These are phyloP conservation scores for Akabosia matsudoensis DNA, from an alignment of 1,140 invertebrate genomes.

Conservation along the genomic window DNA sequence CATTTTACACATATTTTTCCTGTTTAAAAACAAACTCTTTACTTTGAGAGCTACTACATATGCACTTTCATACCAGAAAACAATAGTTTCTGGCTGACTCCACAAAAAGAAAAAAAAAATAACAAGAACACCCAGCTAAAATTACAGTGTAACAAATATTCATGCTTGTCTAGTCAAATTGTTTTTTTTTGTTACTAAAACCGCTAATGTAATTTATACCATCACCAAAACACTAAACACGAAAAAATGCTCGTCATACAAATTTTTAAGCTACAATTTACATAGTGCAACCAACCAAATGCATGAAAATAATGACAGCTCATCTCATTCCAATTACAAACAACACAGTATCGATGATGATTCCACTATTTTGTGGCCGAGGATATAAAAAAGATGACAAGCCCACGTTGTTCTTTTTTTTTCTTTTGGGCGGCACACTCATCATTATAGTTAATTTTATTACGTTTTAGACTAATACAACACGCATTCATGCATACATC, in stretches of 20 bases:
- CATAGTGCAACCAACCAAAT: neutral
- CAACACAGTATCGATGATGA: neutral
- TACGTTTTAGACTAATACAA: neutral
- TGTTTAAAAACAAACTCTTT: too few relatives aligned
- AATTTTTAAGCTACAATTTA: neutral
- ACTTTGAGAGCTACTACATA: too few relatives aligned
- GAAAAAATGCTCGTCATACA: too few relatives aligned
- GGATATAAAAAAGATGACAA: neutral
- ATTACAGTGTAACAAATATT: too few relatives aligned
- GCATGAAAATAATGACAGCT: neutral
- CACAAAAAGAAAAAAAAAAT: too few relatives aligned
- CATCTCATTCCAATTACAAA: neutral
- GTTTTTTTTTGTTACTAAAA: too few relatives aligned
- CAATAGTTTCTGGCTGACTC: too few relatives aligned
- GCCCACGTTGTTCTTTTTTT: neutral
- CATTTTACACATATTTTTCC: too few relatives aligned
- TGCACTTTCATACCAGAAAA: too few relatives aligned
- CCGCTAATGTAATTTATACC: too few relatives aligned
- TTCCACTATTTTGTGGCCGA: neutral
- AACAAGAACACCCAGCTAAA: neutral
- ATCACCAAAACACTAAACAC: too few relatives aligned
- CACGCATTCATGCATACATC: neutral
- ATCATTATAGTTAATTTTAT: conserved; percentile 11
- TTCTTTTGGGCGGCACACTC: conserved; percentile 3
- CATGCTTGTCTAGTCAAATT: too few relatives aligned